phyloP scores from a whole-genome alignment of 2,888 invertebrate species.

The Meghimatium bilineatum region DNA sequence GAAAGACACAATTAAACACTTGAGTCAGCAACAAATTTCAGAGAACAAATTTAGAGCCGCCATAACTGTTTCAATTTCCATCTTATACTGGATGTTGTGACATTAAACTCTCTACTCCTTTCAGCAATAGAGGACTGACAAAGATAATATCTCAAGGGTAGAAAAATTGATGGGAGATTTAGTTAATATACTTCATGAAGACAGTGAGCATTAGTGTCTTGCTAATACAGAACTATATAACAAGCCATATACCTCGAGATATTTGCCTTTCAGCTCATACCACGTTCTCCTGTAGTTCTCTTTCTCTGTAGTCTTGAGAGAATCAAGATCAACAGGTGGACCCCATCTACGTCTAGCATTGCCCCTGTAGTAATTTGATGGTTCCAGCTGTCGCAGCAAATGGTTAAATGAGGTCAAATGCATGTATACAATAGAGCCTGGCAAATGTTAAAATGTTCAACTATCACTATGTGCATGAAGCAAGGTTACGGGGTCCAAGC shows the following conservation, averaged over 20 bases:
- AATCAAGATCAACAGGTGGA: constrained; percentile 39
- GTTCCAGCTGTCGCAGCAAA: constrained; percentile 31
- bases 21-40: too few species aligned
- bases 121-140: not conserved
- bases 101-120: too few species aligned
- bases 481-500: not conserved
- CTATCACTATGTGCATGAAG: not conserved
- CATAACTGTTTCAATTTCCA: too few species aligned
- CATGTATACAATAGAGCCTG: not conserved
- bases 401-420: not conserved
- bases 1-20: too few species aligned
- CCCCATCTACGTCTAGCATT: constrained; percentile 41
- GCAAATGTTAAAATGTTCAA: not conserved
- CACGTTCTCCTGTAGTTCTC: constrained; percentile 38
- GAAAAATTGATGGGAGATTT: not conserved
- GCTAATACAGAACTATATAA: not conserved
- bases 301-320: constrained; percentile 21
- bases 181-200: not conserved
- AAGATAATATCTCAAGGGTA: not conserved
- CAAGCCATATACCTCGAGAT: constrained; percentile 35
- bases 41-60: too few species aligned
- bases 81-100: too few species aligned
- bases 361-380: not conserved
- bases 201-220: not conserved
- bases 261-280: constrained; percentile 44